A percentile compares a stretch with the other conserved stretches of the same genome.
Conservation (phyloP, 2,113 vertebrate species). For the Egretta garzetta region DNA sequence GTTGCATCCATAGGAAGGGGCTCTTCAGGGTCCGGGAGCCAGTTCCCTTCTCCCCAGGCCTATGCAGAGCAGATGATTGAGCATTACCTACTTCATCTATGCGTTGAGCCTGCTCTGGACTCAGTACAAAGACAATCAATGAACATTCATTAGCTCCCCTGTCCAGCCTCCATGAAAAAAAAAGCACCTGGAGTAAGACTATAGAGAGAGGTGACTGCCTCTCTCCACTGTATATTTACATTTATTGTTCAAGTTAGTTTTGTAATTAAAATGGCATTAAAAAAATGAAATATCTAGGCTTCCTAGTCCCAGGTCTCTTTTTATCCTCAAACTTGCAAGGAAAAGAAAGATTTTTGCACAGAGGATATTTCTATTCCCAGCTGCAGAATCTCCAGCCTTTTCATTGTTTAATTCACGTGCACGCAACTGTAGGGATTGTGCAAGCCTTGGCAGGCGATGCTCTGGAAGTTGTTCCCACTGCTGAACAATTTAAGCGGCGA, state of each 20-base stretch:
- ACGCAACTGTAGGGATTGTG: neutral
- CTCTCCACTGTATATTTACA: neutral
- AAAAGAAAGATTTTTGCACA: neutral
- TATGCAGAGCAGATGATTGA: neutral
- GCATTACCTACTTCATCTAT: neutral
- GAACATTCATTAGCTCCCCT: neutral
- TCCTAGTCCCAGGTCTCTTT: neutral
- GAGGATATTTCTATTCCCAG: neutral
- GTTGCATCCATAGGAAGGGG: neutral
- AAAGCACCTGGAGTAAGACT: neutral
- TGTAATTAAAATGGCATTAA: neutral
- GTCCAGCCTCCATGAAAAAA: neutral
- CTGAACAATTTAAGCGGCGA: neutral
- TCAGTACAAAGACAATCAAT: neutral
- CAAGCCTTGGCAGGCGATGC: neutral
- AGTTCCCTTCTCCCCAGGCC: neutral
- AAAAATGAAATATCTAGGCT: neutral
- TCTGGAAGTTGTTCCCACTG: neutral
- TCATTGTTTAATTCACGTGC: constrained; percentile 3
- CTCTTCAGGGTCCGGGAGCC: neutral
- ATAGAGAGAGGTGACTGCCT: neutral
- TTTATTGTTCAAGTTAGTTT: neutral
- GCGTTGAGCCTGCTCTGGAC: neutral
- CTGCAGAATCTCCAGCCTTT: neutral
- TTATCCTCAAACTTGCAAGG: neutral